Conservation (phyloP, 1,140 invertebrate species). For the Neoseiulus cucumeris region DNA sequence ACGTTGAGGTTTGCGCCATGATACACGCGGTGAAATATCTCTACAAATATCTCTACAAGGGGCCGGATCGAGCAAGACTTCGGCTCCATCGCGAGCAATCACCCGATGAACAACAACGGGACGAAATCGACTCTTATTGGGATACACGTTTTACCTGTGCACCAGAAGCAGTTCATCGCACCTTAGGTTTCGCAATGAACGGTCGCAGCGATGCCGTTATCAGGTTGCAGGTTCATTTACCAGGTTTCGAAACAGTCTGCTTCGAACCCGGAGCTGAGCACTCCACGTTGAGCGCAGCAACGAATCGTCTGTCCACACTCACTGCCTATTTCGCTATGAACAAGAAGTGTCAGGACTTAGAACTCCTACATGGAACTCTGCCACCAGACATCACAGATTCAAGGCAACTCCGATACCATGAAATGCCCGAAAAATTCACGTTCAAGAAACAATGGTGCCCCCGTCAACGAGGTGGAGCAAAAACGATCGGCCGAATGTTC, state of each 20-base stretch:
- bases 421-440: constrained; percentile 20
- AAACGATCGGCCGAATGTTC: constrained; percentile 17
- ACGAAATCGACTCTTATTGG: constrained; percentile 20
- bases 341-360: too few species aligned
- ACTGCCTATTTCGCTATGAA: too few species aligned
- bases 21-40: constrained; percentile 24
- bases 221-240: too few species aligned
- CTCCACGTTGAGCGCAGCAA: too few species aligned
- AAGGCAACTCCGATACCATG: constrained; percentile 16
- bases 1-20: constrained; percentile 23
- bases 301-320: too few species aligned
- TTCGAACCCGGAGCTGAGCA: too few species aligned
- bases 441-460: constrained; percentile 13
- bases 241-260: too few species aligned
- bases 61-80: constrained; percentile 20
- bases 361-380: too few species aligned
- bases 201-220: too few species aligned
- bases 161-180: constrained; percentile 19
- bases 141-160: constrained; percentile 19
- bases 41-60: constrained; percentile 26
- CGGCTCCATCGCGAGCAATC: background rate
- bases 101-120: background rate
- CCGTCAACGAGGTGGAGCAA: background rate
- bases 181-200: constrained; percentile 6
- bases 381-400: constrained; percentile 10